phyloP scores from a whole-genome alignment of 1,140 invertebrate genomes.

The Leptopilina boulardi region DNA sequence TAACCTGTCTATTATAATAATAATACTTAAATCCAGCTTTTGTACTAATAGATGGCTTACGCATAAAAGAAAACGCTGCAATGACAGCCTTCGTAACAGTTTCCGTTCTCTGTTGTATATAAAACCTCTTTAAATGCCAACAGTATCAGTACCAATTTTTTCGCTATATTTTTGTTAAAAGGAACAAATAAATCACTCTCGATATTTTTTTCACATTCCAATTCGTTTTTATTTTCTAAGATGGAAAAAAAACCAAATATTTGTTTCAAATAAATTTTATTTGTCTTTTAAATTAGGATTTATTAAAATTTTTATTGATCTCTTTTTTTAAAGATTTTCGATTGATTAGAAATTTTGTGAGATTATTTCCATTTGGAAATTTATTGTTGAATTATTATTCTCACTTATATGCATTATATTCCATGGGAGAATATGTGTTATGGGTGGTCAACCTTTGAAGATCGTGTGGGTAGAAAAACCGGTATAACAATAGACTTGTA shows the following conservation, averaged over 20 bases:
- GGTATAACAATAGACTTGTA: constrained; percentile 22
- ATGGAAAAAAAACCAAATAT: too few species aligned
- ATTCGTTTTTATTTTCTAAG: too few species aligned
- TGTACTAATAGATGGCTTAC: constrained; percentile 19
- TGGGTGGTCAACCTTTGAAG: constrained; percentile 20
- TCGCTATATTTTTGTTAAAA: not conserved
- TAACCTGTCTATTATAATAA: constrained; percentile 6
- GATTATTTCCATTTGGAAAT: not conserved
- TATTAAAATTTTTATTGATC: too few species aligned
- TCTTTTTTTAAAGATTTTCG: too few species aligned
- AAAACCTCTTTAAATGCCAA: constrained; percentile 3
- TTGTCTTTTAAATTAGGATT: too few species aligned
- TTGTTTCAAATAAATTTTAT: too few species aligned
- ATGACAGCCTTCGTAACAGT: constrained; percentile 11
- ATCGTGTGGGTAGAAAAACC: constrained; percentile 18
- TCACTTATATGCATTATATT: not conserved
- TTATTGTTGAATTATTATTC: not conserved
- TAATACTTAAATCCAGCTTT: constrained; percentile 21
- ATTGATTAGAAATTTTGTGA: not conserved
- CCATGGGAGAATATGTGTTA: not conserved
- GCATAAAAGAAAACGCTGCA: constrained; percentile 23
- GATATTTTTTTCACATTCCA: not conserved
- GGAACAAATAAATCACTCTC: not conserved
- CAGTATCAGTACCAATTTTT: not conserved
- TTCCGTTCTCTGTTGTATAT: constrained; percentile 15